phyloP scores from a whole-genome alignment of 2,888 invertebrate species.

The Pyrocoelia pectoralis region DNA sequence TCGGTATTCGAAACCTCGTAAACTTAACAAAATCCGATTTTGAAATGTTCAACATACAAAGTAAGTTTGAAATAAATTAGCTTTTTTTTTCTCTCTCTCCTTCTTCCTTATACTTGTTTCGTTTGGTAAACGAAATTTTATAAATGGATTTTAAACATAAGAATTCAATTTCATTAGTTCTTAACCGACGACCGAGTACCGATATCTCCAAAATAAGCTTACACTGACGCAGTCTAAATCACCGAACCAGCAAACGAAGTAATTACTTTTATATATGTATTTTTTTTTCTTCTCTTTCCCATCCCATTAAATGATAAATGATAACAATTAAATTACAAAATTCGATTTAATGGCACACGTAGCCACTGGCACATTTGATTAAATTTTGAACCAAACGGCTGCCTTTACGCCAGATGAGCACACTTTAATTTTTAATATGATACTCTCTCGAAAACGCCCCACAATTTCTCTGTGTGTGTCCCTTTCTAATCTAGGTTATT shows the following conservation, averaged over 20 bases:
- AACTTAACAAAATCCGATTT: neutral
- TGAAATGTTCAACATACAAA: neutral
- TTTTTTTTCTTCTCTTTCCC: constrained; percentile 33
- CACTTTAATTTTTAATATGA: constrained; percentile 30
- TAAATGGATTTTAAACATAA: constrained; percentile 24
- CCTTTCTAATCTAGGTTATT: constrained; percentile 1
- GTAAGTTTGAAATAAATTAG: neutral
- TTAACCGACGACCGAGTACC: constrained; percentile 17
- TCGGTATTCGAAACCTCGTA: neutral
- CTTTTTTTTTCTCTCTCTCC: no score
- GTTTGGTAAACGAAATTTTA: constrained; percentile 4
- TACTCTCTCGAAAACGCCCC: neutral
- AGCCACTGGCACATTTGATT: constrained; percentile 47
- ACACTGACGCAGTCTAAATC: constrained; percentile 36
- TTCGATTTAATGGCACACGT: constrained; percentile 52
- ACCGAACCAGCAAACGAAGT: constrained; percentile 39
- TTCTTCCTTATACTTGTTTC: neutral
- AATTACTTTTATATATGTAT: constrained; percentile 44
- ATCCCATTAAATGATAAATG: constrained; percentile 48
- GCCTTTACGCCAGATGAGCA: constrained; percentile 33
- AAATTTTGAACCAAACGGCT: constrained; percentile 41
- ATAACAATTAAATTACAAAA: constrained; percentile 52
- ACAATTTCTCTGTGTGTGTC: neutral
- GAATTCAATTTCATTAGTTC: constrained; percentile 36
- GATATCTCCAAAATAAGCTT: constrained; percentile 32